phyloP scores from a whole-genome alignment of 1,140 invertebrate species.

The Saccostrea echinata region DNA sequence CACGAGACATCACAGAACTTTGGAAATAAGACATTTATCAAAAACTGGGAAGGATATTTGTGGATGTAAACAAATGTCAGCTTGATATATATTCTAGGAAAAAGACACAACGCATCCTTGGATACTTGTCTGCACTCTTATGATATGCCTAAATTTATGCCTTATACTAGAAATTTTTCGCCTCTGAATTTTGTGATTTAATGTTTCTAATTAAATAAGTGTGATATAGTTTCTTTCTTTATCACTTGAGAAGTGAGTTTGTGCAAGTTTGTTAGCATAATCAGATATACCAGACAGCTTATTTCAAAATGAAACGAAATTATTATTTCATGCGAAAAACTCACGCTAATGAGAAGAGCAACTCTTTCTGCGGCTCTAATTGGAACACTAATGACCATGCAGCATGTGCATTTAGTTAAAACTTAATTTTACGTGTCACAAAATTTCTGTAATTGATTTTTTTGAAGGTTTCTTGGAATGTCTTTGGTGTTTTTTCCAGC shows the following conservation, averaged over 20 bases:
- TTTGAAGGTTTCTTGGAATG: constrained; percentile 34
- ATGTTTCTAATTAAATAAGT: constrained; percentile 22
- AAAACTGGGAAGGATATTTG: background rate
- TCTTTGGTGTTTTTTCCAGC: constrained; percentile 8
- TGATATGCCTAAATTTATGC: background rate
- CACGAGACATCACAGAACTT: background rate
- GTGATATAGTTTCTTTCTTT: constrained; percentile 5
- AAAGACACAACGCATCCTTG: background rate
- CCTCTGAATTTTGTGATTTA: background rate
- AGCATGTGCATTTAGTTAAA: constrained; percentile 32
- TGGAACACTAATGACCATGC: constrained; percentile 4
- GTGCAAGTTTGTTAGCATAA: background rate
- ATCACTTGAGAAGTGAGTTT: constrained; percentile 14
- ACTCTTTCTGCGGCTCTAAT: background rate
- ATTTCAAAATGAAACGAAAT: background rate
- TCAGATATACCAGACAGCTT: background rate
- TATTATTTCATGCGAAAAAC: background rate
- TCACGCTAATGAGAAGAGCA: background rate
- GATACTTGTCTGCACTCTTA: background rate
- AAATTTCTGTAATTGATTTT: constrained; percentile 33
- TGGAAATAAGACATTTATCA: background rate
- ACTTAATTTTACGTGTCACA: constrained; percentile 37
- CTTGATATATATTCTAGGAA: background rate
- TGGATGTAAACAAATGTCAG: constrained; percentile 23
- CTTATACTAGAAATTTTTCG: background rate